Percentiles rank a stretch among this genome's conserved stretches.
Conservation (phyloP, 1,140 invertebrate genomes). For the Drosophila murphyi region DNA sequence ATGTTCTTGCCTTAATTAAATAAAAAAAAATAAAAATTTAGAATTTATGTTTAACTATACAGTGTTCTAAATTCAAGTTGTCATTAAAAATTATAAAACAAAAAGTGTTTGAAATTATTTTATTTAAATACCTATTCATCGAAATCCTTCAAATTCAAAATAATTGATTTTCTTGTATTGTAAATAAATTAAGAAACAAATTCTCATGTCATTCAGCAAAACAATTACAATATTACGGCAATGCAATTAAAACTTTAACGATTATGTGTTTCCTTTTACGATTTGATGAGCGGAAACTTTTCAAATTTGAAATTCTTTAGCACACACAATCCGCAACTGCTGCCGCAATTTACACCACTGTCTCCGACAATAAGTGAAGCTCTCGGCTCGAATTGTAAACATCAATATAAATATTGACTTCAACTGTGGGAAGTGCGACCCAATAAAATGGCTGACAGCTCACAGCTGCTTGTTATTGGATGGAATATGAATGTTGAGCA, state of each 20-base stretch:
- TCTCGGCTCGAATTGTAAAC: conserved; percentile 47
- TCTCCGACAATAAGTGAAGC: conserved; percentile 7
- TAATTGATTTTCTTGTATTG: not conserved
- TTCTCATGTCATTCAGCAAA: not conserved
- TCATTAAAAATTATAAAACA: no score
- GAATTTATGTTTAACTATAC: no score
- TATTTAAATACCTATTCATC: not conserved
- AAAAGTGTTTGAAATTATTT: not conserved
- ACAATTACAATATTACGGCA: conserved; percentile 40
- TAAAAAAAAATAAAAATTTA: no score
- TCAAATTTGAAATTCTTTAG: conserved; percentile 19
- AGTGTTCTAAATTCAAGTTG: not conserved
- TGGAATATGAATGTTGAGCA: not conserved
- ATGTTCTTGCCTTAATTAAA: no score
- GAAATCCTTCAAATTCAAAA: not conserved
- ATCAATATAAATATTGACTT: conserved; percentile 65
- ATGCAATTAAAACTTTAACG: conserved; percentile 75
- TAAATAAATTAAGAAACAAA: conserved; percentile 40
- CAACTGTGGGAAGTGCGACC: conserved; percentile 13
- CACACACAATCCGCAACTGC: not conserved
- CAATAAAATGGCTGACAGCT: conserved; percentile 7
- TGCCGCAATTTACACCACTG: not conserved
- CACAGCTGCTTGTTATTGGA: not conserved
- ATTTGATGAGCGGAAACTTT: conserved; percentile 61
- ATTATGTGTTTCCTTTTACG: conserved; percentile 63